Base-by-base conservation (phyloP, 2,888 invertebrate species). In the Luperina testacea region DNA sequence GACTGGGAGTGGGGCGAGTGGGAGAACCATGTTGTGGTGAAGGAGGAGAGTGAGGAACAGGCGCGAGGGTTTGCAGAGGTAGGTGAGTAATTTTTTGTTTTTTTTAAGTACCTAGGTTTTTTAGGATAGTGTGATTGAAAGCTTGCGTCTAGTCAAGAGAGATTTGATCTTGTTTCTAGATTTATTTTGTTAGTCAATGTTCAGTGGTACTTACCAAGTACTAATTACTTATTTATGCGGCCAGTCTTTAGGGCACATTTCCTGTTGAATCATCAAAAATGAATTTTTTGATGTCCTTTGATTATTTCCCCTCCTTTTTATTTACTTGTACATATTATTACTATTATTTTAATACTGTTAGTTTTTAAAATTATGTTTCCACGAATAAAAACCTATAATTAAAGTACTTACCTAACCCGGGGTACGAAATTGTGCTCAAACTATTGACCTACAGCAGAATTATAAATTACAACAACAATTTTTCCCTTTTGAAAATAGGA, bases 31-130 rank as follows among this genome's bases (percentile, higher is more conserved):
- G 90, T 93, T 4, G 68, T 90, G 67, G 95, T 95, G 71, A 95
- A 95, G 81, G 93, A 94, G 75, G 95, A 95, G 73, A 80, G 83
- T 45, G 93, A 93, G 17, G 85, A 80, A 7, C 93, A 92, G 59
- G 80, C 80, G 0, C 83, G 83, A 67, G 92, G 88, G 76, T 90
- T 93, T 71, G 90, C 89, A 74, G 95, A 95, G 51, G 95, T 95
- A 90, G 95, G 95, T 95, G 59, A 88, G 91, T 82, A 13, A 0
- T 6, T 24, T 24, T 9, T 4, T 6, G 45, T 11, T 45, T 64
- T 64, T 24, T 70, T 45, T 0, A 3, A 17, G 11, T 24, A 38
- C 38, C 38, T 38, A 17, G 3, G 15, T 7, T 64, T 42, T 48
- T 48, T 59, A 15, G 17, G 8, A n/a, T n/a, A 42, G 6, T 27